Percentiles rank a stretch among this genome's conserved stretches.
These are phyloP conservation scores for Phragmatobia fuliginosa DNA, from an alignment of 2,888 invertebrate genomes.

Conservation along the genomic window DNA sequence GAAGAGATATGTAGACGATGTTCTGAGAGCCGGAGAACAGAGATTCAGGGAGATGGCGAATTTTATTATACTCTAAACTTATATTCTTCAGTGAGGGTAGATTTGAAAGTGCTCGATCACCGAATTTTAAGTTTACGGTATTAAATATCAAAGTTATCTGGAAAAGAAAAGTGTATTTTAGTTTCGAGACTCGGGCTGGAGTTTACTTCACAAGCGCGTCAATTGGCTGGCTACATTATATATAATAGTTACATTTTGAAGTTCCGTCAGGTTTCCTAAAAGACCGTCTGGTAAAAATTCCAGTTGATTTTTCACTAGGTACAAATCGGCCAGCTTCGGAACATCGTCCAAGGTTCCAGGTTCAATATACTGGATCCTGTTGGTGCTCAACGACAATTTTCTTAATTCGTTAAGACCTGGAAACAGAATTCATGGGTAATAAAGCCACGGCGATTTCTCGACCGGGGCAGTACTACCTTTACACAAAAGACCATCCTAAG, in stretches of 20 bases:
- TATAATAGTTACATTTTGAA: slow-evolving; percentile 40
- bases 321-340: slow-evolving; percentile 12
- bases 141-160: slow-evolving; percentile 29
- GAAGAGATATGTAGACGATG: slow-evolving; percentile 15
- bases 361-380: slow-evolving; percentile 25
- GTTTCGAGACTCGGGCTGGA: no score
- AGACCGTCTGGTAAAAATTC: slow-evolving; percentile 21
- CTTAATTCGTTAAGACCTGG: slow-evolving; percentile 40
- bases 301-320: slow-evolving; percentile 6
- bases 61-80: background rate
- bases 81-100: slow-evolving; percentile 33
- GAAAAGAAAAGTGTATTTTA: slow-evolving; percentile 19
- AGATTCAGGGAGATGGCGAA: slow-evolving; percentile 18
- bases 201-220: no score
- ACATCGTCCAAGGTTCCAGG: slow-evolving; percentile 19
- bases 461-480: no score
- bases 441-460: no score
- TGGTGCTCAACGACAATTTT: slow-evolving; percentile 37
- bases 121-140: slow-evolving; percentile 3
- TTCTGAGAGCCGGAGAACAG: slow-evolving; percentile 21
- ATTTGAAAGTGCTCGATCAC: slow-evolving; percentile 13
- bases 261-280: slow-evolving; percentile 6
- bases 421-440: no score
- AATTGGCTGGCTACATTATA: no score
- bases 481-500: no score